Evolutionary conservation across 2,888 invertebrate genomes (phyloP).

Genomic region (Falcaria lacertinaria): DNA sequence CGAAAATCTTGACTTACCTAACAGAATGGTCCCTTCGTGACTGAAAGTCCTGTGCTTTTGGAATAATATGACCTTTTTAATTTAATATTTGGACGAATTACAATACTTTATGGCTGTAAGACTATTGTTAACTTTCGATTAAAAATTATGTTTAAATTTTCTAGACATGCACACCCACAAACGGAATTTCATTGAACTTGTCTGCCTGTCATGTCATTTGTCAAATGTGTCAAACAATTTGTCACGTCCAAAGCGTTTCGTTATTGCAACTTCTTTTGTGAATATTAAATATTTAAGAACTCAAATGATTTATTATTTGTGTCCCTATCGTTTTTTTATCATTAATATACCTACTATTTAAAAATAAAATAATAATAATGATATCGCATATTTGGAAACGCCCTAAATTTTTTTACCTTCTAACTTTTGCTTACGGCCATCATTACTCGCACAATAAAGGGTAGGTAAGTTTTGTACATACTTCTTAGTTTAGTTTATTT

Average conservation of each 20-base stretch:
- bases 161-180: conserved; percentile 48
- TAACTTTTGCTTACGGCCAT: too few species aligned
- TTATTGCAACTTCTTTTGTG: conserved; percentile 2
- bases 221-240: conserved; percentile 30
- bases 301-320: too few species aligned
- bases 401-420: too few species aligned
- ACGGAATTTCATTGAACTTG: conserved; percentile 41
- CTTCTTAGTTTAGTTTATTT: too few species aligned
- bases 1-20: conserved; percentile 41
- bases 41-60: conserved; percentile 22
- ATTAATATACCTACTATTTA: too few species aligned
- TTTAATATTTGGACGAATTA: conserved; percentile 26
- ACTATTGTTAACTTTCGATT: conserved; percentile 12
- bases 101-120: too few species aligned
- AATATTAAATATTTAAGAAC: too few species aligned
- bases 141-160: conserved; percentile 20
- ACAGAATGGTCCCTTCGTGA: conserved; percentile 29
- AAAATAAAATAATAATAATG: too few species aligned
- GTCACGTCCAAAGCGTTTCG: conserved; percentile 10
- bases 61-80: conserved; percentile 18
- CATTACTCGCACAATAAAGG: too few species aligned
- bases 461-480: too few species aligned
- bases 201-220: conserved; percentile 21
- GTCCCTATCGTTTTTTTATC: too few species aligned
- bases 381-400: too few species aligned